Evolutionary conservation across 2,888 invertebrate genomes (phyloP).

Genomic region (Cataglyphis albicans): DNA sequence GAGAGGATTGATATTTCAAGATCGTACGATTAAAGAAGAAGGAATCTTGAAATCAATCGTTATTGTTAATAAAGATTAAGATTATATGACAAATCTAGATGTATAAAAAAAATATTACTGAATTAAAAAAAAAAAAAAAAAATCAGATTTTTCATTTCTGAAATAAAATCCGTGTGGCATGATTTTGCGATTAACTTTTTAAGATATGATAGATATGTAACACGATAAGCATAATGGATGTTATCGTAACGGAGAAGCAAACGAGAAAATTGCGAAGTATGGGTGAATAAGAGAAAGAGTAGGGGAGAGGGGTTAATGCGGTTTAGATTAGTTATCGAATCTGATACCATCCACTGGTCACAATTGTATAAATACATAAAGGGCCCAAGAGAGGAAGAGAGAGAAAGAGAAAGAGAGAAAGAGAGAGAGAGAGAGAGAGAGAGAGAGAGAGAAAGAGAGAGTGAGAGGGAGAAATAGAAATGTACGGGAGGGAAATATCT

Average conservation of each 20-base stretch:
- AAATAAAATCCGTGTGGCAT: neutral
- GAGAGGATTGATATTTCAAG: neutral
- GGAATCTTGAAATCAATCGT: neutral
- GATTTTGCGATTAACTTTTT: neutral
- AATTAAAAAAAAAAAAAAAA: neutral
- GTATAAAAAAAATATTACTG: neutral
- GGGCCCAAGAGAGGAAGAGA: neutral
- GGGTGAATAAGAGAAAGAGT: neutral
- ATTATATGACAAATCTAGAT: neutral
- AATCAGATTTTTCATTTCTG: neutral
- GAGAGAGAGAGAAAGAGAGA: neutral
- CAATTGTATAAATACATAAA: constrained; percentile 54
- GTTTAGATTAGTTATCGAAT: constrained; percentile 55
- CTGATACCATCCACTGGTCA: constrained; percentile 48
- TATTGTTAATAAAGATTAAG: neutral
- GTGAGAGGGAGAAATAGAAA: neutral
- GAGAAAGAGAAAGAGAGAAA: too few species aligned
- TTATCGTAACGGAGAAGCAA: constrained; percentile 21
- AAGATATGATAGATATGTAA: constrained; percentile 1
- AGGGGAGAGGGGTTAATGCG: constrained; percentile 15
- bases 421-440: neutral
- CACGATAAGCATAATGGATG: constrained; percentile 3
- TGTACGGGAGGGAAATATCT: constrained; percentile 61
- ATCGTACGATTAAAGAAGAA: neutral
- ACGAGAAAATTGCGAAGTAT: constrained; percentile 10